Evolutionary conservation across 2,888 invertebrate species (phyloP).

Genomic region (Candidula unifasciata): DNA sequence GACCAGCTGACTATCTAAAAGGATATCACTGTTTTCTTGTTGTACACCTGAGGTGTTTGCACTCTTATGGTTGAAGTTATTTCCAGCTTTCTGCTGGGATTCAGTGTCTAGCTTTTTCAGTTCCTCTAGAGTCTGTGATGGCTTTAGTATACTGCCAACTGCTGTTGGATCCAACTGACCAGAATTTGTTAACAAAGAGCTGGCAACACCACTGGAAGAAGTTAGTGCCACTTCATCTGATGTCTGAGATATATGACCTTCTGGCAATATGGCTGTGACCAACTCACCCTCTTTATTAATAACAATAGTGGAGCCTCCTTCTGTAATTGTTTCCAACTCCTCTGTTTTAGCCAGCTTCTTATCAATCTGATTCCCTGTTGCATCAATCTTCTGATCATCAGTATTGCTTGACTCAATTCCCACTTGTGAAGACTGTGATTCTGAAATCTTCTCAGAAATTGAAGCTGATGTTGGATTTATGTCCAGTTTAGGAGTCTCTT

Average conservation of each 20-base stretch:
- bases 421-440: background rate
- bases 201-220: background rate
- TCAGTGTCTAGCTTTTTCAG: background rate
- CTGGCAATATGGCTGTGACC: conserved; percentile 31
- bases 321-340: conserved; percentile 42
- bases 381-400: background rate
- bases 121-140: conserved; percentile 20
- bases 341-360: conserved; percentile 22
- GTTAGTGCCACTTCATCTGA: background rate
- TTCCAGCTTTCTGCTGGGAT: background rate
- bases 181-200: background rate
- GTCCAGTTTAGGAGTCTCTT: conserved; percentile 27
- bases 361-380: background rate
- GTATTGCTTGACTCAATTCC: conserved; percentile 22
- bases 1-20: conserved; percentile 10
- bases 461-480: conserved; percentile 11
- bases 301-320: conserved; percentile 45
- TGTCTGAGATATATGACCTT: background rate
- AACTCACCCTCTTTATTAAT: conserved; percentile 39
- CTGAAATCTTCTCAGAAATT: background rate
- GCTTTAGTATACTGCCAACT: background rate
- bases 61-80: background rate
- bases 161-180: conserved; percentile 1
- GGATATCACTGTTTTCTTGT: background rate
- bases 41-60: background rate